Base-by-base conservation (phyloP, 1,140 invertebrate species). In the Camponotus floridanus region DNA sequence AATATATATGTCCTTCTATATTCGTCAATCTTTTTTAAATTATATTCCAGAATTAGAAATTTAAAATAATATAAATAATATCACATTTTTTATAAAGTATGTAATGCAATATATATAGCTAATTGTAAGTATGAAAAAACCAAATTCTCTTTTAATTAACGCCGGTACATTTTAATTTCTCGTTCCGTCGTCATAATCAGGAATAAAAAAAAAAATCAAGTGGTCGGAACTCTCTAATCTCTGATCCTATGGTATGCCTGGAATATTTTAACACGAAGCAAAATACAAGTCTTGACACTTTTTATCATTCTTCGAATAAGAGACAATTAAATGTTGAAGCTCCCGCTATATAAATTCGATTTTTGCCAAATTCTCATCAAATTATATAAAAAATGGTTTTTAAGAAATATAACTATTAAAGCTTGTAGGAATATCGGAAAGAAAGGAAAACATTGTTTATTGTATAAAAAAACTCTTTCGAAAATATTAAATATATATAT, bases 121-220 rank as follows among this genome's bases (percentile, higher is more conserved):
- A 26, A 26, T 26, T 26, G 1, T 26, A 26, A 26, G 9, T 55
- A 68, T 61, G 67, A 68, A 88, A 67, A 67, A 45, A 51, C 42
- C 67, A 76, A 88, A 87, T 85, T 88, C 80, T 91, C 86, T 88
- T 76, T 91, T 90, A 91, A 92, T 91, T 91, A 88, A 55, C 64
- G 45, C 45, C 67, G 70, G 71, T 84, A 88, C 87, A 89, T 87
- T 92, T 91, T 88, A 92, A 88, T 92, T 91, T 91, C 87, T 90
- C 91, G 76, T 88, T 86, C 73, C 55, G 80, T 85, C 61, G n/a
- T 67, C 48, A 2, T 26, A 21, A 7, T 18, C 18, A 62, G 7
- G 7, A 21, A 74, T 8, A 76, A 79, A 67, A 55, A 67, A 2
- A n/a, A 26, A 26, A 26, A 26, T 26, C 26, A 51, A 48, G 45